phyloP scores from a whole-genome alignment of 2,113 vertebrate genomes.

The Ginglymostoma cirratum region DNA sequence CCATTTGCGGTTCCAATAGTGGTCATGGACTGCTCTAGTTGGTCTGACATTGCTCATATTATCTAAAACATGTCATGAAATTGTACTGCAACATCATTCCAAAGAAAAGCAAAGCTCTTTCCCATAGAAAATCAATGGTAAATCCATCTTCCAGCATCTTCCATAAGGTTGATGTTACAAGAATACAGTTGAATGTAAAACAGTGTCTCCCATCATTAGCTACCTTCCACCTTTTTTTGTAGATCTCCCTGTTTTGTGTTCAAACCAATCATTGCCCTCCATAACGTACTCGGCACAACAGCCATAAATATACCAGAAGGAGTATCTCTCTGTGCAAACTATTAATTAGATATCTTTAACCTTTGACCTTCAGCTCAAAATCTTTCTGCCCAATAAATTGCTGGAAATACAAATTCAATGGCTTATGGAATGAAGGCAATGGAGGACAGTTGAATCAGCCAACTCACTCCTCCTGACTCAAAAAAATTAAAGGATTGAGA shows the following conservation, averaged over 20 bases:
- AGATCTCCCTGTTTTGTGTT: background rate
- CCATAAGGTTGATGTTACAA: background rate
- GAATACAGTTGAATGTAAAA: background rate
- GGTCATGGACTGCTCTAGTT: background rate
- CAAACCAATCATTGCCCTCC: background rate
- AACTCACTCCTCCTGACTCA: background rate
- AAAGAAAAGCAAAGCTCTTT: background rate
- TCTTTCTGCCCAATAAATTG: background rate
- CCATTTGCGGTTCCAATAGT: background rate
- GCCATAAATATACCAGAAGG: background rate
- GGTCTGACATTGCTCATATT: background rate
- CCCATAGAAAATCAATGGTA: background rate
- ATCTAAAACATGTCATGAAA: slow-evolving; percentile 15
- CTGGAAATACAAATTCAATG: background rate
- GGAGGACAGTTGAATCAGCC: background rate
- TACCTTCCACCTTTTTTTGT: background rate
- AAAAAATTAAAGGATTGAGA: background rate
- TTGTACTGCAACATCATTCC: background rate
- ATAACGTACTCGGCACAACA: no score
- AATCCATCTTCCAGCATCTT: background rate
- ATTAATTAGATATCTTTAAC: background rate
- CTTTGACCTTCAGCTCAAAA: background rate
- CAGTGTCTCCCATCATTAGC: background rate
- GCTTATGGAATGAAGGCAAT: background rate
- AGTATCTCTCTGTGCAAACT: background rate